Percentiles rank a stretch among this genome's conserved stretches.
phyloP scores from a whole-genome alignment of 2,113 vertebrate genomes.

The Apeltes quadracus region DNA sequence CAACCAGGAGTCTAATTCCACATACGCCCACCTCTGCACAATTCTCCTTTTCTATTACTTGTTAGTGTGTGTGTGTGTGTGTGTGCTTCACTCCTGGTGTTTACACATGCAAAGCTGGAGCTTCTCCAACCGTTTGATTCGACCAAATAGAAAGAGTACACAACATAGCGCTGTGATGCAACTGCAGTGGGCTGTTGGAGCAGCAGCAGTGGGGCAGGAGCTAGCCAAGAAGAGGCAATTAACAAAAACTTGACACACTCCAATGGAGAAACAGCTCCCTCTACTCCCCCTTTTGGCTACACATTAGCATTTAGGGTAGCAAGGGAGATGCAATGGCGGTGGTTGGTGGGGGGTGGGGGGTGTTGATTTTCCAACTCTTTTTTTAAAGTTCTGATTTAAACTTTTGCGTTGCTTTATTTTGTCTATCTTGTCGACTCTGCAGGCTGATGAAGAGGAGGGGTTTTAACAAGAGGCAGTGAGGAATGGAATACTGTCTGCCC shows the following conservation, averaged over 20 bases:
- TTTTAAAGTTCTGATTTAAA: constrained; percentile 52
- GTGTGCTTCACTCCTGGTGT: constrained; percentile 25
- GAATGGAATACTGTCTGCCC: constrained; percentile 13
- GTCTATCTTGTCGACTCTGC: constrained; percentile 41
- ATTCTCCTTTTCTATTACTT: background rate
- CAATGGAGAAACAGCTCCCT: constrained; percentile 26
- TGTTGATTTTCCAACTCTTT: constrained; percentile 50
- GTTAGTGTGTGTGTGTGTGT: constrained; percentile 12
- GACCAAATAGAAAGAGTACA: constrained; percentile 5
- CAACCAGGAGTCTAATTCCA: background rate
- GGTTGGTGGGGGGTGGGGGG: background rate
- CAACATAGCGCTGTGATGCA: constrained; percentile 12
- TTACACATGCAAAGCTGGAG: constrained; percentile 29
- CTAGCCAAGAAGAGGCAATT: constrained; percentile 51
- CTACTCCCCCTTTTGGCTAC: constrained; percentile 38
- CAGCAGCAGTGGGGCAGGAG: constrained; percentile 33
- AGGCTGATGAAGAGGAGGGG: constrained; percentile 16
- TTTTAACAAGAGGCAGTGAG: constrained; percentile 2
- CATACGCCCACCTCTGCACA: constrained; percentile 10
- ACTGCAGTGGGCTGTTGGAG: constrained; percentile 21
- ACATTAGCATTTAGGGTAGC: constrained; percentile 45
- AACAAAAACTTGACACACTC: constrained; percentile 42
- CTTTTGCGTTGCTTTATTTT: constrained; percentile 36
- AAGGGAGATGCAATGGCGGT: background rate
- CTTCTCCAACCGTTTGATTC: constrained; percentile 21